Conservation (phyloP, 2,888 invertebrate genomes). For the Meandrusa payeni region DNA sequence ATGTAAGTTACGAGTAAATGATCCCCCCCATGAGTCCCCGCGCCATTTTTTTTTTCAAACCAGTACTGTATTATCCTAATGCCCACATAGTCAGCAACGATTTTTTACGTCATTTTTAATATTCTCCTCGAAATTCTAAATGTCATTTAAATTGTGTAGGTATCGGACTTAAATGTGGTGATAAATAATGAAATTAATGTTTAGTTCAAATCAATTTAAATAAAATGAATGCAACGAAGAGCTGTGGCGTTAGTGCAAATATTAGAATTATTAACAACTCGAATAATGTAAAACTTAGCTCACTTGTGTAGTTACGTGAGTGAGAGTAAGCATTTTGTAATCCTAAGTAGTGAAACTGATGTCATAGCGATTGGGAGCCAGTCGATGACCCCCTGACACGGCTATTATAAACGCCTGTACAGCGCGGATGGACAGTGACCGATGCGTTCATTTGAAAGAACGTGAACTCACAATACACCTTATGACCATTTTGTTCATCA, state of each 20-base stretch:
- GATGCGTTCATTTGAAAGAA: conserved; percentile 38
- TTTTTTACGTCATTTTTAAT: too few relatives aligned
- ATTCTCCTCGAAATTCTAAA: too few relatives aligned
- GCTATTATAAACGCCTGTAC: conserved; percentile 52
- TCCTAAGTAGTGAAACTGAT: conserved; percentile 64
- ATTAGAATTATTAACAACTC: conserved; percentile 23
- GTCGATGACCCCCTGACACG: conserved; percentile 75
- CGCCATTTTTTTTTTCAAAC: too few relatives aligned
- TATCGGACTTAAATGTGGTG: too few relatives aligned
- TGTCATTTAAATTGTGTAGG: too few relatives aligned
- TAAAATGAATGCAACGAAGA: too few relatives aligned
- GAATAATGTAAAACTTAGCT: conserved; percentile 32
- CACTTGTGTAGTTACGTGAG: conserved; percentile 62
- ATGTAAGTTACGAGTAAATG: too few relatives aligned
- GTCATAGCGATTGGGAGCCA: conserved; percentile 69
- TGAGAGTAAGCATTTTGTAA: conserved; percentile 73
- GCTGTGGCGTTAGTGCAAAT: conserved; percentile 23
- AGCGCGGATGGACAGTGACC: conserved; percentile 39
- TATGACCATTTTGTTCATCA: conserved; percentile 3
- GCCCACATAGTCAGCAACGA: too few relatives aligned
- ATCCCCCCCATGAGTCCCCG: too few relatives aligned
- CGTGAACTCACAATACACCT: conserved; percentile 24
- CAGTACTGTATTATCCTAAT: too few relatives aligned
- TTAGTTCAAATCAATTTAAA: too few relatives aligned
- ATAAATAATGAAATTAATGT: too few relatives aligned